phyloP scores from a whole-genome alignment of 2,888 invertebrate genomes.

The Gonocerus acuteangulatus region DNA sequence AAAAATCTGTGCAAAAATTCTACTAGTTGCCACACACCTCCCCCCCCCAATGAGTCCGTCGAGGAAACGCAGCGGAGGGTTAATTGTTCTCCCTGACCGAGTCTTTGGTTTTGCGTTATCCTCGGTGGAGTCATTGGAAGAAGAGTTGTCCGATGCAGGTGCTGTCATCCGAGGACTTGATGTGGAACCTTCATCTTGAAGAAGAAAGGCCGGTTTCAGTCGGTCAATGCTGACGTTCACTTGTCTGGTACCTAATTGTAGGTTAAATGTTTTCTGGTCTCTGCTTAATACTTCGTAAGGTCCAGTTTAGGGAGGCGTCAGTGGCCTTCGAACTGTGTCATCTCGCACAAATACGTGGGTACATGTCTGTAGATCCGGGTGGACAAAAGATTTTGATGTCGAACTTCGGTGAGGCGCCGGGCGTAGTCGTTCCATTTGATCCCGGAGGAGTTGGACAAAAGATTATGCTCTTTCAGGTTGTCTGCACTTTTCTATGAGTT shows the following conservation, averaged over 20 bases:
- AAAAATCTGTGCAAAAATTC: too few species aligned
- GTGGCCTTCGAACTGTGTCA: constrained; percentile 27
- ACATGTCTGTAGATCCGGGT: not conserved
- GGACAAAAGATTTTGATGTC: not conserved
- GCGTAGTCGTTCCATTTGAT: not conserved
- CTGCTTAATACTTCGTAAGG: constrained; percentile 4
- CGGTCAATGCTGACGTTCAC: not conserved
- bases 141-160: not conserved
- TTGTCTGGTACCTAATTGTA: not conserved
- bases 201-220: not conserved
- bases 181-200: not conserved
- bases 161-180: too few species aligned
- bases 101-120: too few species aligned
- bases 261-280: not conserved
- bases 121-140: not conserved
- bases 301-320: constrained; percentile 21
- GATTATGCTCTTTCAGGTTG: too few species aligned
- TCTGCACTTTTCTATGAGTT: not conserved
- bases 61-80: too few species aligned
- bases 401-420: not conserved
- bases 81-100: too few species aligned
- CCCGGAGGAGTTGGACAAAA: not conserved
- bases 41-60: too few species aligned
- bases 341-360: constrained; percentile 30
- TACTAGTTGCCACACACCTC: too few species aligned